Conservation (phyloP, 2,797 vertebrate species). For the Glyptemys insculpta region DNA sequence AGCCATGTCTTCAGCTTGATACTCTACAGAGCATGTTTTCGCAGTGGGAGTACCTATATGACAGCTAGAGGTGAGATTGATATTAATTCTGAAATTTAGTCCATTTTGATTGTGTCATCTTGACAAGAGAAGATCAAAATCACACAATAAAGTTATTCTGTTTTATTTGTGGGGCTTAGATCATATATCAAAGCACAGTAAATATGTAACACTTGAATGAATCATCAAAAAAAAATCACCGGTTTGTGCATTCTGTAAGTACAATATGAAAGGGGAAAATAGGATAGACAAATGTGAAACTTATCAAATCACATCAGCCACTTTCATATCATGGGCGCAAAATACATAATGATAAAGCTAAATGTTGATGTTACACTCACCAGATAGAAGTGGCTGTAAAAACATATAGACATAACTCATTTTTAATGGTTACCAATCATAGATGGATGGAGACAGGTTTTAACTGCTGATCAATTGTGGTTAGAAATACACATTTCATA, state of each 20-base stretch:
- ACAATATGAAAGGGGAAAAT: neutral
- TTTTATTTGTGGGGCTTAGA: neutral
- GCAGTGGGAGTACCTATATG: neutral
- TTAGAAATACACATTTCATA: constrained; percentile 35
- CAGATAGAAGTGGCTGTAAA: neutral
- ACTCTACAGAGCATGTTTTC: neutral
- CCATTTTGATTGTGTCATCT: constrained; percentile 4
- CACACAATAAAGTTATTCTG: neutral
- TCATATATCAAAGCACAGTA: constrained; percentile 2
- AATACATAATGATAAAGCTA: neutral
- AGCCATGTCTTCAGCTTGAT: neutral
- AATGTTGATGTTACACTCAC: neutral
- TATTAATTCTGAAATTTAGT: constrained; percentile 42
- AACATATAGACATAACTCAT: neutral
- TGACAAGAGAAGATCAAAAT: neutral
- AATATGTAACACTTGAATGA: neutral
- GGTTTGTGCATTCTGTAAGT: neutral
- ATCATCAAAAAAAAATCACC: neutral
- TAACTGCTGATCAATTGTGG: neutral
- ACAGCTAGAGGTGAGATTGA: neutral
- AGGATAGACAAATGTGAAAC: neutral
- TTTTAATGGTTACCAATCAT: neutral
- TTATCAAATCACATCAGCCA: neutral
- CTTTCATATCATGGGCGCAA: neutral
- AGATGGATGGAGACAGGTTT: neutral